phyloP scores from a whole-genome alignment of 2,888 invertebrate species.

The Eristalis intricaria region DNA sequence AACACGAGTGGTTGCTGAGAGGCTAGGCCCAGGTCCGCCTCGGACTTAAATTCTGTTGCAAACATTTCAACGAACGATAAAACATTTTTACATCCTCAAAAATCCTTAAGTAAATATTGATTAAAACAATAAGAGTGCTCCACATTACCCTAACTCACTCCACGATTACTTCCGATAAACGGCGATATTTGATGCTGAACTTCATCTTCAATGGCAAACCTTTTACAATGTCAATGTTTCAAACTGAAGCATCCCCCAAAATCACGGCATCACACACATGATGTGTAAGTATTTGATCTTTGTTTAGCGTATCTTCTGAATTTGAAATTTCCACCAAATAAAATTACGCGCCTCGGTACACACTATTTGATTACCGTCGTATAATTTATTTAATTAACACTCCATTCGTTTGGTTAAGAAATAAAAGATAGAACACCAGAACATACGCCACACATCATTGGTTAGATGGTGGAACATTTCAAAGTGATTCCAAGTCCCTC shows the following conservation, averaged over 20 bases:
- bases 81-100: too few species aligned
- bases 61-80: too few species aligned
- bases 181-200: too few species aligned
- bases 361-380: constrained; percentile 14
- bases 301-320: neutral
- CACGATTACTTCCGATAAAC: too few species aligned
- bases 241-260: neutral
- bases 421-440: neutral
- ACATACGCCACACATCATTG: neutral
- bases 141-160: too few species aligned
- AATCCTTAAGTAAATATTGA: too few species aligned
- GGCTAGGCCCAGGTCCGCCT: too few species aligned
- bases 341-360: constrained; percentile 17
- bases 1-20: too few species aligned
- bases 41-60: too few species aligned
- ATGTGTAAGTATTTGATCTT: neutral
- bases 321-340: neutral
- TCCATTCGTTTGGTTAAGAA: constrained; percentile 21
- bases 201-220: too few species aligned
- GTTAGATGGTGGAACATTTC: neutral
- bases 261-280: neutral
- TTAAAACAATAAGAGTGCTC: too few species aligned
- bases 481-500: neutral
- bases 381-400: constrained; percentile 39
- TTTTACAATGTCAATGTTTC: neutral